Evolutionary conservation across 2,113 vertebrate species (phyloP), one percentile per base, ranked within the genome.

Genomic region (Trichomycterus rosablanca): DNA sequence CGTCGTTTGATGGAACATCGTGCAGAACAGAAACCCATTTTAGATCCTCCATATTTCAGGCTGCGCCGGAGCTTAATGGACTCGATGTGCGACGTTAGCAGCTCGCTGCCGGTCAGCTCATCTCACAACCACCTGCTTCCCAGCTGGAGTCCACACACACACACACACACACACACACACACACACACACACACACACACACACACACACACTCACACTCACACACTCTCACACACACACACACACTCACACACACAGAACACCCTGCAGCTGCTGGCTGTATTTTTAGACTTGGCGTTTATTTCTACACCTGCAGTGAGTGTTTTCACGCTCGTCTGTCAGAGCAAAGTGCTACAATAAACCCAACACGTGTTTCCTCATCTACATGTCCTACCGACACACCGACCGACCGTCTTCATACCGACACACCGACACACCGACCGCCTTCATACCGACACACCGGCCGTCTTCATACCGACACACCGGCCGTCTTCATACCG

Each of bases 281-380:
- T 91, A 91, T 93, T 93, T 93, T 90, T 89, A 92, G 88, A 80
- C 79, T 71, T 80, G 77, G 88, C 50, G 90, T 91, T 91, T 89
- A 92, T 89, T 86, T 89, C 82, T 89, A 88, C 89, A 93, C 91
- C 92, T 92, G 91, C 85, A 75, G 81, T 71, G 74, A 43, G 79
- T 86, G 76, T 81, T 74, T 79, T 32, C 10, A 84, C 75, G 32
- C 67, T 80, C 75, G 79, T 76, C 76, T 80, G 83, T 37, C 7
- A 8, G n/a, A n/a, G n/a, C n/a, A n/a, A n/a, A n/a, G n/a, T n/a
- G n/a, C n/a, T n/a, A n/a, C 14, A 46, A n/a, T 24, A 50, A 28
- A 9, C 23, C 24, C 3, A 8, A 10, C 10, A 14, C 30, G 12
- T 37, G 50, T 20, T 37, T 52, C 34, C 6, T 35, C 6, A 3